Conservation (phyloP, 2,113 vertebrate genomes). For the Daboia siamensis region DNA sequence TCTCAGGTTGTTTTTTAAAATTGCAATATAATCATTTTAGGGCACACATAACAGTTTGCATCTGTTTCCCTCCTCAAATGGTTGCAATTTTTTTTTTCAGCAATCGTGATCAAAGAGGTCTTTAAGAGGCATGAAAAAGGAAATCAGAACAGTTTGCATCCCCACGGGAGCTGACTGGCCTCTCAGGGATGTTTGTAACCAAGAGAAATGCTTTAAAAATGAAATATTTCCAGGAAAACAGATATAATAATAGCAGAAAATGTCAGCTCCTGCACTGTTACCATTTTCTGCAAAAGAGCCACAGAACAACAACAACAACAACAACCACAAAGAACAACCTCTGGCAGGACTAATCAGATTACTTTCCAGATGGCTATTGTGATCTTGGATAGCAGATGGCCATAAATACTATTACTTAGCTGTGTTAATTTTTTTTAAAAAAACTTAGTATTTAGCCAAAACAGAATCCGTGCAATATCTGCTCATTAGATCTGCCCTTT, state of each 20-base stretch:
- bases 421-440: background rate
- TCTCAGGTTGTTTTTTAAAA: background rate
- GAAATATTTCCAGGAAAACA: background rate
- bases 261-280: background rate
- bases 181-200: background rate
- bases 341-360: background rate
- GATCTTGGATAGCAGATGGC: background rate
- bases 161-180: background rate
- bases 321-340: background rate
- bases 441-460: background rate
- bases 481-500: background rate
- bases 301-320: background rate
- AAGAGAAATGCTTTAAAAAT: background rate
- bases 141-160: background rate
- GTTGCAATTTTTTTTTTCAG: background rate
- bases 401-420: background rate
- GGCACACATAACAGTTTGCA: background rate
- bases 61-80: background rate
- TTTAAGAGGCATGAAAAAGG: background rate
- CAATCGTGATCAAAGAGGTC: background rate
- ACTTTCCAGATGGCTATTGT: background rate
- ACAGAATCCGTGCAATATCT: background rate
- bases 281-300: background rate
- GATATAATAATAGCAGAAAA: background rate
- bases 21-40: background rate